These are phyloP conservation scores for Catharus minimus DNA, from an alignment of 2,113 vertebrate species.

Conservation along the genomic window DNA sequence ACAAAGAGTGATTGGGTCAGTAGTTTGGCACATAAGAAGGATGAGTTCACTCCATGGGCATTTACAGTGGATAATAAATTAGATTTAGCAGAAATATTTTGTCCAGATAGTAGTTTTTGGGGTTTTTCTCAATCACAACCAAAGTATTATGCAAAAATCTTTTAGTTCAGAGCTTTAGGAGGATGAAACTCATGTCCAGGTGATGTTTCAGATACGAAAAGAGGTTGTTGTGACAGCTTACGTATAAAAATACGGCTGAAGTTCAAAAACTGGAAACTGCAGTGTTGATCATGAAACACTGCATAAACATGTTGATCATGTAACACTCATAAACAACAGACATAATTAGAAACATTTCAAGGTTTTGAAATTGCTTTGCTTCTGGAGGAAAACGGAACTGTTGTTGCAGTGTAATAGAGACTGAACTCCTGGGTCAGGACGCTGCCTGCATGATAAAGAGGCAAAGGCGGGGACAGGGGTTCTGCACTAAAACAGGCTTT, in stretches of 20 bases:
- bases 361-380: constrained; percentile 46
- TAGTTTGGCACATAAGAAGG: constrained; percentile 48
- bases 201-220: neutral
- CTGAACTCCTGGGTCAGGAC: neutral
- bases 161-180: neutral
- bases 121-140: neutral
- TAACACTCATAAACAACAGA: constrained; percentile 46
- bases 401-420: constrained; percentile 9
- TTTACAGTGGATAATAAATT: constrained; percentile 37
- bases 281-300: no score
- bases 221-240: neutral
- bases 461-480: accelerated
- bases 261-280: constrained; percentile 32
- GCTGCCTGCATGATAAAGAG: neutral
- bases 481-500: neutral
- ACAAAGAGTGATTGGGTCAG: constrained; percentile 38
- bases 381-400: constrained; percentile 33
- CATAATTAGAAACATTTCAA: constrained; percentile 37
- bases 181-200: neutral
- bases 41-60: constrained; percentile 27
- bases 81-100: constrained; percentile 17
- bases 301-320: neutral
- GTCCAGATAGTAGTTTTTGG: neutral
- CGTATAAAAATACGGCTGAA: neutral
- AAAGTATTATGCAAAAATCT: neutral